Evolutionary conservation across 2,797 vertebrate species (phyloP).

Genomic region (Tokudaia tokunoshimensis): DNA sequence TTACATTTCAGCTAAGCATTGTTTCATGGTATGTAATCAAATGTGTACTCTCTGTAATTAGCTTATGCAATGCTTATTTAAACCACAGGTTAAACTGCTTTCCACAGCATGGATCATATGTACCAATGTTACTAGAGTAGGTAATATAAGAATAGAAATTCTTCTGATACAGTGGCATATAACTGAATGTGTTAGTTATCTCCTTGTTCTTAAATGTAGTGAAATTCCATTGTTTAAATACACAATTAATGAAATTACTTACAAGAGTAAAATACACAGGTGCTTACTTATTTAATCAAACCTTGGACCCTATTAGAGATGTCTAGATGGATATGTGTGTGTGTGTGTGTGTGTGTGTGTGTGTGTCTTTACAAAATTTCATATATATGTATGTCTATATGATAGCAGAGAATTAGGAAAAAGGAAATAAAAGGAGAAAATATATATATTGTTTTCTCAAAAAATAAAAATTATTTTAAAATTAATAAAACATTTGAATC

Average conservation of each 20-base stretch:
- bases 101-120: not conserved
- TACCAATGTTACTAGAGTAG: conserved; percentile 9
- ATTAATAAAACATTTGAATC: not conserved
- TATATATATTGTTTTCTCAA: not conserved
- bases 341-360: not conserved
- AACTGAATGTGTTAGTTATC: not conserved
- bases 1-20: conserved; percentile 19
- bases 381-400: not conserved
- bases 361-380: not conserved
- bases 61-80: conserved; percentile 29
- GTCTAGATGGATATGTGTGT: not conserved
- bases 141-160: conserved; percentile 29
- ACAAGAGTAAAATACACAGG: not conserved
- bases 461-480: not conserved
- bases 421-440: not conserved
- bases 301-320: not conserved
- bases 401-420: not conserved
- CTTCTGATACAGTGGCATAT: not conserved
- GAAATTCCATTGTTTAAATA: not conserved
- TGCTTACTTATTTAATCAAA: not conserved
- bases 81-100: conserved; percentile 42
- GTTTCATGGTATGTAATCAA: conserved; percentile 32
- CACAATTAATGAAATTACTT: not conserved
- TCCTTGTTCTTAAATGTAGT: not conserved
- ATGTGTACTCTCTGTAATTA: conserved; percentile 57